Base-by-base conservation (phyloP, 2,797 vertebrate genomes). In the Pangasius larnaudii region DNA sequence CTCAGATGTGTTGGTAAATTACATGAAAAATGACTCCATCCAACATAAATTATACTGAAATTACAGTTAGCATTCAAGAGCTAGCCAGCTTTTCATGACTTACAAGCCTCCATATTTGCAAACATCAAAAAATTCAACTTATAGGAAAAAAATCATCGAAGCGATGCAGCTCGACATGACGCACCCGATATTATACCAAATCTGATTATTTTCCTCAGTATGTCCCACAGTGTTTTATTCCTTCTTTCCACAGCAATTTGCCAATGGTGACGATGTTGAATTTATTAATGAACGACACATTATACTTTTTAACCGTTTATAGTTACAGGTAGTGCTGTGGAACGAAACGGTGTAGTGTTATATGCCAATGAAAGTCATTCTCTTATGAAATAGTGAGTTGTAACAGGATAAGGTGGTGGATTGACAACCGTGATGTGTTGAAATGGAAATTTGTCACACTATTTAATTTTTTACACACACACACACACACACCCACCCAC, bases 401-500 rank as follows among this genome's bases (percentile, higher is more conserved):
- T 39, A 82, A 30, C 14, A 82, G 58, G 58, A 63, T 46, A 63
- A n/a, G 58, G 24, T n/a, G 18, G 49, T 46, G 58, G n/a, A 83
- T 11, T 22, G 81, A 67, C 42, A 39, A 42, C 36, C 2, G 27
- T 58, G 53, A n/a, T 53, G 22, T 33, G 2, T 5, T 74, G 30
- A 58, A 84, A 67, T 53, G 82, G 49, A 53, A 61, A 85, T 85
- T 49, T 59, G 69, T 74, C 53, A 46, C 19, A 74, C 36, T 65
- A 30, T 78, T 78, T 63, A 19, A 65, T 36, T 61, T 11, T 24
- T 8, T 46, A 75, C 51, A 51, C 63, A 84, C 53, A 33, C 85
- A 53, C 83, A 72, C 59, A 89, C 42, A 59, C 46, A 63, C 85
- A 53, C 83, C 79, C 59, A 89, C 42, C 51, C 46, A 63, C 86